Evolutionary conservation across 2,113 vertebrate genomes (phyloP).

Genomic region (Spea bombifrons): DNA sequence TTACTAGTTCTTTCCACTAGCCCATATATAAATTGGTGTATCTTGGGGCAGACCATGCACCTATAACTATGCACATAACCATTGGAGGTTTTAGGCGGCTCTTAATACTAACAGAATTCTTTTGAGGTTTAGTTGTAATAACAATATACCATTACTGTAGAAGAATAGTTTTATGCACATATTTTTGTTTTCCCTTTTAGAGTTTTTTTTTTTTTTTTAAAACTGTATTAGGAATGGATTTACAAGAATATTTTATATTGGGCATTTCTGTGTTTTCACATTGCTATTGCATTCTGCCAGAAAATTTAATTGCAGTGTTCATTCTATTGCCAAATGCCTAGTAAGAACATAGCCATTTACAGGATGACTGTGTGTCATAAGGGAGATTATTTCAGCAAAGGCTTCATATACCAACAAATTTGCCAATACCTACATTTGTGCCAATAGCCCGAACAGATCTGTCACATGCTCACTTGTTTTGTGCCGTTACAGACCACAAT

Average conservation of each 20-base stretch:
- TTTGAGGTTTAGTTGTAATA: no score
- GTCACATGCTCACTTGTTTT: conserved; percentile 28
- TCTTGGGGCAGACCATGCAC: no score
- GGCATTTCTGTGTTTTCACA: conserved; percentile 15
- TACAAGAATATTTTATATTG: conserved; percentile 3
- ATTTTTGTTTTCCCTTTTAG: no score
- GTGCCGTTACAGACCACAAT: conserved; percentile 4
- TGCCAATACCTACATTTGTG: conserved; percentile 30
- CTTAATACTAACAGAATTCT: no score
- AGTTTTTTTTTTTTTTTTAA: neutral
- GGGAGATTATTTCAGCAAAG: conserved; percentile 43
- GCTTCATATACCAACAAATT: conserved; percentile 26
- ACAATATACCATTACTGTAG: no score
- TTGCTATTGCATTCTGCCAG: conserved; percentile 31
- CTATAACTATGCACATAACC: no score
- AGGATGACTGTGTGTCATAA: conserved; percentile 45
- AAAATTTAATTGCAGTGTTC: conserved; percentile 36
- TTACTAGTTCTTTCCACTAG: no score
- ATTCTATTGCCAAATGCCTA: conserved; percentile 30
- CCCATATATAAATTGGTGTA: no score
- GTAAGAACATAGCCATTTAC: conserved; percentile 42
- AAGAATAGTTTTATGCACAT: no score
- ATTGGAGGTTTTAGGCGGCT: no score
- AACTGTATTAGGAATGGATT: neutral
- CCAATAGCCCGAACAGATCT: conserved; percentile 32